phyloP scores from a whole-genome alignment of 2,113 vertebrate species.

The Embiotoca jacksoni region DNA sequence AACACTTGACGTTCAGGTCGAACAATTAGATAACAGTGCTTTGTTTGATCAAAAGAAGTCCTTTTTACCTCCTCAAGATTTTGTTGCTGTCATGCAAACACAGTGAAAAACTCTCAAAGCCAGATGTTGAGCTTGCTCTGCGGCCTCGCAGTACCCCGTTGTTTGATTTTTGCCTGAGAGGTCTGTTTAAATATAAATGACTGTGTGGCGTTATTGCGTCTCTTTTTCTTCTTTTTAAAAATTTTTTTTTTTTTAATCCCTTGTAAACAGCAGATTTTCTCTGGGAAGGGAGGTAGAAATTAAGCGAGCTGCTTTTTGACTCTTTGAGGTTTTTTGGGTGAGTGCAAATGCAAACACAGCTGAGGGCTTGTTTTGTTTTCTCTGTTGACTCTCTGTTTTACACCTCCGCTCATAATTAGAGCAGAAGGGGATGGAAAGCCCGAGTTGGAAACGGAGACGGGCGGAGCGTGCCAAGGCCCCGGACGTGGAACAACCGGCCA shows the following conservation, averaged over 20 bases:
- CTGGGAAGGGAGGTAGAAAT: not conserved
- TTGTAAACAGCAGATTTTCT: conserved; percentile 58
- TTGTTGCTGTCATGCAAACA: not conserved
- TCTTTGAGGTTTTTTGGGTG: conserved; percentile 5
- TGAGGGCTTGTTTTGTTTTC: conserved; percentile 64
- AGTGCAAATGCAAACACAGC: conserved; percentile 66
- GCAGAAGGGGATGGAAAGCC: conserved; percentile 39
- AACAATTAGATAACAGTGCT: conserved; percentile 31
- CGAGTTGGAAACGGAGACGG: conserved; percentile 20
- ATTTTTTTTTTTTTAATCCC: not conserved
- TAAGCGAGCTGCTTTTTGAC: conserved; percentile 34
- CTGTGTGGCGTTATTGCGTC: conserved; percentile 13
- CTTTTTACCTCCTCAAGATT: not conserved
- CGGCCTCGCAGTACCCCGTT: not conserved
- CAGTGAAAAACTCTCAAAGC: no score
- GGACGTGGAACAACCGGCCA: conserved; percentile 50
- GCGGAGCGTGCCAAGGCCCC: conserved; percentile 36
- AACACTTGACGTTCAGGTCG: conserved; percentile 30
- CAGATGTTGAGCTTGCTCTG: no score
- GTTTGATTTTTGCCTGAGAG: conserved; percentile 24
- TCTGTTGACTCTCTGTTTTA: conserved; percentile 66
- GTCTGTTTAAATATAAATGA: conserved; percentile 39
- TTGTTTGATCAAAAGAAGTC: conserved; percentile 37
- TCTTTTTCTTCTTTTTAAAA: conserved; percentile 20
- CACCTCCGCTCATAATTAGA: conserved; percentile 64